Evolutionary conservation across 1,140 invertebrate species (phyloP).

Genomic region (Drosophila ambigua): DNA sequence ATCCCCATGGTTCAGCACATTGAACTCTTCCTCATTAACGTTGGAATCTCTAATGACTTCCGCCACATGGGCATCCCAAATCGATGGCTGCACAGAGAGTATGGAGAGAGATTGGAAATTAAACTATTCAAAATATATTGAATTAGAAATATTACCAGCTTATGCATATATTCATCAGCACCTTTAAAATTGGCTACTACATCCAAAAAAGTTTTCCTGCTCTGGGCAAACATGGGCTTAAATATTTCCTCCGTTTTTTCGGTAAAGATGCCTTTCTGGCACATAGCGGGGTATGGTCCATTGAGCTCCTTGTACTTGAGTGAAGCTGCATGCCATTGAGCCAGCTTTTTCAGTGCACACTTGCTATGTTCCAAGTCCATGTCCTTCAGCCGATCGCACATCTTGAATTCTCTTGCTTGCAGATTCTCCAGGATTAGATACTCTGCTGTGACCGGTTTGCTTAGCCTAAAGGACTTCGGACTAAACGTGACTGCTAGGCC

Average conservation of each 20-base stretch:
- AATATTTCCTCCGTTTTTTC: constrained; percentile 22
- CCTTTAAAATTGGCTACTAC: constrained; percentile 19
- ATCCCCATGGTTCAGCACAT: constrained; percentile 87
- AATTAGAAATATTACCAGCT: constrained; percentile 35
- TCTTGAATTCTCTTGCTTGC: constrained; percentile 21
- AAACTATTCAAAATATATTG: too few species aligned
- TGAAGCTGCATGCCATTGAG: constrained; percentile 85
- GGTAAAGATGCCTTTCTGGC: constrained; percentile 17
- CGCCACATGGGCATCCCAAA: constrained; percentile 20
- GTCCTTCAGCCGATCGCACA: constrained; percentile 71
- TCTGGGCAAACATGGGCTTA: constrained; percentile 1
- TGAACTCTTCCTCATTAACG: constrained; percentile 84
- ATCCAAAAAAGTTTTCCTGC: not conserved
- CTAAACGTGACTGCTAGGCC: constrained; percentile 43
- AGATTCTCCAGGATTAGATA: constrained; percentile 52
- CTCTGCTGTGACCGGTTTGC: constrained; percentile 16
- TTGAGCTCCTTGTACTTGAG: constrained; percentile 63
- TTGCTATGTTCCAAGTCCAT: constrained; percentile 85
- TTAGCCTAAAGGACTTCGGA: constrained; percentile 35
- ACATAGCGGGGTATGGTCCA: constrained; percentile 44
- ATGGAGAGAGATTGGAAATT: too few species aligned
- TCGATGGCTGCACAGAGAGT: constrained; percentile 1
- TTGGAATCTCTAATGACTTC: constrained; percentile 24
- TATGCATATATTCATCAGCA: constrained; percentile 30
- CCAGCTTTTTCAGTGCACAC: constrained; percentile 85